These are phyloP conservation scores for Mirza zaza DNA, from an alignment of 2,113 vertebrate species.

Conservation along the genomic window DNA sequence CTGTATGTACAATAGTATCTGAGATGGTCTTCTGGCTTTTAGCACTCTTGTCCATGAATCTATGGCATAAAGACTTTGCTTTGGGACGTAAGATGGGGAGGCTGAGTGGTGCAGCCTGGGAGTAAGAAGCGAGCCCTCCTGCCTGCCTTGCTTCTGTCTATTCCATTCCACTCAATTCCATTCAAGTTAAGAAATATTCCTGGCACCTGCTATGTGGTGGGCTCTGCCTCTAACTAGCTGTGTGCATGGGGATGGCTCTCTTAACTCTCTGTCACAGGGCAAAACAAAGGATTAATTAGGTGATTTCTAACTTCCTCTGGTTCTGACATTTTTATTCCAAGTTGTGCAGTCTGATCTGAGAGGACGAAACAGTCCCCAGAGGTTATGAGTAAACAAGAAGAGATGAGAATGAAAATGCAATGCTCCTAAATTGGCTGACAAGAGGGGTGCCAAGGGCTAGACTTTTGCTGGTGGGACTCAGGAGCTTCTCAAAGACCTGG, in stretches of 20 bases:
- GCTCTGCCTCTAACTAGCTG: neutral
- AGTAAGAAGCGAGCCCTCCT: neutral
- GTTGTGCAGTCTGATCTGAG: neutral
- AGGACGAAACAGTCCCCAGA: neutral
- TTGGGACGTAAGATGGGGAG: neutral
- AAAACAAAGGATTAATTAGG: neutral
- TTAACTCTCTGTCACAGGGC: neutral
- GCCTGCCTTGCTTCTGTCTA: neutral
- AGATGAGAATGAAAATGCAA: neutral
- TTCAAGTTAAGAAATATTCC: neutral
- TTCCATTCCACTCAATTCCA: neutral
- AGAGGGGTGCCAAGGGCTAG: neutral
- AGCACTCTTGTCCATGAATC: neutral
- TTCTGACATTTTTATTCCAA: neutral
- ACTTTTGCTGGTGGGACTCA: neutral
- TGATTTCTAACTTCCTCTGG: neutral
- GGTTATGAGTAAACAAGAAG: neutral
- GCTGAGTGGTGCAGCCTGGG: too few relatives aligned
- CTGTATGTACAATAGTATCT: neutral
- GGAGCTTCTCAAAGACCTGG: neutral
- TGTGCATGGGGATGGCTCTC: neutral
- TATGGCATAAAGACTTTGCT: neutral
- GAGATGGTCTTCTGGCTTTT: neutral
- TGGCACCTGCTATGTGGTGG: neutral
- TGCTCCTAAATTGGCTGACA: neutral